A percentile compares a stretch with the other conserved stretches of the same genome.
Conservation (phyloP, 2,113 vertebrate species). For the Strix aluco region DNA sequence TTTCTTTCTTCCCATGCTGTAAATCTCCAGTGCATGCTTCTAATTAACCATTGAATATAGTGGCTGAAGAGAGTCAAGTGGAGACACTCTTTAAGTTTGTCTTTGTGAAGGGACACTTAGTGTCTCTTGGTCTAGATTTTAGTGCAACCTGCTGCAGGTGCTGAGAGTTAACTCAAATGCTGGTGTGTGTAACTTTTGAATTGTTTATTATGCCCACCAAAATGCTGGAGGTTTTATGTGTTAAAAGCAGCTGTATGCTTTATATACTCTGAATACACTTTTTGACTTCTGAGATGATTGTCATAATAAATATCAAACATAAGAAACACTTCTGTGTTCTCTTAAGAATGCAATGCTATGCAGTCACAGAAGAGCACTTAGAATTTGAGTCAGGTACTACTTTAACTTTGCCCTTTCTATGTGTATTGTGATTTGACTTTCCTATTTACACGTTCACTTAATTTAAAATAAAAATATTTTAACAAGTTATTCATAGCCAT, state of each 20-base stretch:
- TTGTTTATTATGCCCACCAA: neutral
- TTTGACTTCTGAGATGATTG: neutral
- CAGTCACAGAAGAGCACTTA: neutral
- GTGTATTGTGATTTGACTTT: neutral
- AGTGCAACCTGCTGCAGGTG: neutral
- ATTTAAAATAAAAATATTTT: neutral
- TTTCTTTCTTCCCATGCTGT: neutral
- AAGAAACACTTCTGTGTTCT: neutral
- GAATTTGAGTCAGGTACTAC: neutral
- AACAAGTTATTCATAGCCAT: neutral
- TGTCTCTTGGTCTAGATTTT: neutral
- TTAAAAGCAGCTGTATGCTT: neutral
- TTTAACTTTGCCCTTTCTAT: neutral
- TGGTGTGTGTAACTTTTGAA: neutral
- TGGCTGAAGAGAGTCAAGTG: neutral
- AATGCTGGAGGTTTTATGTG: neutral
- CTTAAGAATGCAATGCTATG: neutral
- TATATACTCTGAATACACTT: neutral
- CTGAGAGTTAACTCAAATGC: neutral
- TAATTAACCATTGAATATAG: neutral
- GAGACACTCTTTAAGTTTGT: neutral
- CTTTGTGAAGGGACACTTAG: neutral
- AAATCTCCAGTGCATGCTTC: neutral
- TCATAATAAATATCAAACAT: neutral
- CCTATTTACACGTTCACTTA: neutral